A percentile compares a stretch with the other conserved stretches of the same genome.
Conservation (phyloP, 2,888 invertebrate genomes). For the Parnassius mnemosyne region DNA sequence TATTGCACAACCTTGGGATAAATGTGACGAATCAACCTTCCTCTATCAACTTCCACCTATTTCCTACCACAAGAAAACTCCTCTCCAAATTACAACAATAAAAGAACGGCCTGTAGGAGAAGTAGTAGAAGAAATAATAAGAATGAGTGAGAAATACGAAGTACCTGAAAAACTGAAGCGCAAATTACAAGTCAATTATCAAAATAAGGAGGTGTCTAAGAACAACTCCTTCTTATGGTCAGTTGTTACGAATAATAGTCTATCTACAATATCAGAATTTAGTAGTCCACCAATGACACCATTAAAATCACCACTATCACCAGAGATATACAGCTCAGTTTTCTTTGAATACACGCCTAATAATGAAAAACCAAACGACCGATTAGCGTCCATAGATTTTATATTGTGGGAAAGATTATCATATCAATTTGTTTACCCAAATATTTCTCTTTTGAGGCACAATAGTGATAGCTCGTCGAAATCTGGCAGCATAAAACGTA, state of each 20-base stretch:
- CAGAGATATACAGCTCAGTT: constrained; percentile 66
- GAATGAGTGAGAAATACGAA: constrained; percentile 49
- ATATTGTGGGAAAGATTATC: constrained; percentile 70
- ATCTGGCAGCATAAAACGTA: constrained; percentile 51
- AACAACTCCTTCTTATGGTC: constrained; percentile 67
- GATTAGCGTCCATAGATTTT: constrained; percentile 62
- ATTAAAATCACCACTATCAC: constrained; percentile 46
- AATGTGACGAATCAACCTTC: constrained; percentile 62
- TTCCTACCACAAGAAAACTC: constrained; percentile 37
- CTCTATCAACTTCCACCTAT: constrained; percentile 49
- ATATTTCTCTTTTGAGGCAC: constrained; percentile 54
- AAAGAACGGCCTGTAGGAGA: constrained; percentile 49
- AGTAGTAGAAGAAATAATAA: constrained; percentile 59
- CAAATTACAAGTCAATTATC: constrained; percentile 46
- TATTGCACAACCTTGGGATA: constrained; percentile 61
- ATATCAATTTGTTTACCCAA: constrained; percentile 57
- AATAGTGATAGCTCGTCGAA: constrained; percentile 49
- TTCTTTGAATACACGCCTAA: constrained; percentile 64
- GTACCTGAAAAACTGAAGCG: constrained; percentile 55
- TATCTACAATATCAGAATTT: constrained; percentile 65
- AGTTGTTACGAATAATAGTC: constrained; percentile 45
- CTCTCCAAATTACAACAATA: constrained; percentile 29
- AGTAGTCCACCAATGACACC: constrained; percentile 50
- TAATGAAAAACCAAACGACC: constrained; percentile 48
- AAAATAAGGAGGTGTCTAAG: constrained; percentile 38